A percentile compares a stretch with the other conserved stretches of the same genome.
phyloP scores from a whole-genome alignment of 2,113 vertebrate genomes.

The Opisthocomus hoazin region DNA sequence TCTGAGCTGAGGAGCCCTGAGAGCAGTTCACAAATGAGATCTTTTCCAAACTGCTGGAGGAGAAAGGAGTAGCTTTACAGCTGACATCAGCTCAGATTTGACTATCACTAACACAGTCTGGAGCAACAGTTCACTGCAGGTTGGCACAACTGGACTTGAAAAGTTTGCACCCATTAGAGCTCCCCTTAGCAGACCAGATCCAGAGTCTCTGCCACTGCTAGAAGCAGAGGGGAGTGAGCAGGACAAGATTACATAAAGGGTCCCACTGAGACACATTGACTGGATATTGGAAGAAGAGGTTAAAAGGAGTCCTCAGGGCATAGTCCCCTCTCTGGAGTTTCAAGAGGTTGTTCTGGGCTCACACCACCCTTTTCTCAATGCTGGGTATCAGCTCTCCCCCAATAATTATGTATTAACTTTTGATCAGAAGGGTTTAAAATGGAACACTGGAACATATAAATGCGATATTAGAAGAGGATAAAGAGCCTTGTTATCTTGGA shows the following conservation, averaged over 20 bases:
- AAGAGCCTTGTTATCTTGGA: background rate
- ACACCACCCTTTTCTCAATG: background rate
- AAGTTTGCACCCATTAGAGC: background rate
- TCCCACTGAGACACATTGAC: background rate
- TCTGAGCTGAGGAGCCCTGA: background rate
- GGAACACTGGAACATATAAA: background rate
- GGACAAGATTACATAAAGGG: background rate
- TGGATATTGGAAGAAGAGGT: background rate
- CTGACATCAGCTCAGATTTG: background rate
- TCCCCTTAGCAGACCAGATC: background rate
- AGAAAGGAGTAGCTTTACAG: background rate
- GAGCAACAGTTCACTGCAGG: background rate
- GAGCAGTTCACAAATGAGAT: background rate
- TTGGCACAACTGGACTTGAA: background rate
- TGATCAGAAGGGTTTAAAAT: background rate
- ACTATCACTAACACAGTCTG: background rate
- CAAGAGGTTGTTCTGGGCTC: background rate
- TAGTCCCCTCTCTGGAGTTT: background rate
- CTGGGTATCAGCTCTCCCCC: background rate
- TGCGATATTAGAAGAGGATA: background rate
- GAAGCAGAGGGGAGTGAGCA: fast-evolving
- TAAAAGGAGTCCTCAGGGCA: background rate
- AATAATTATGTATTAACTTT: background rate
- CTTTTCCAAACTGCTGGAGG: background rate
- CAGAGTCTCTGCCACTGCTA: background rate